Conservation (phyloP, 2,113 vertebrate genomes). For the Neodontobutis hainanensis region DNA sequence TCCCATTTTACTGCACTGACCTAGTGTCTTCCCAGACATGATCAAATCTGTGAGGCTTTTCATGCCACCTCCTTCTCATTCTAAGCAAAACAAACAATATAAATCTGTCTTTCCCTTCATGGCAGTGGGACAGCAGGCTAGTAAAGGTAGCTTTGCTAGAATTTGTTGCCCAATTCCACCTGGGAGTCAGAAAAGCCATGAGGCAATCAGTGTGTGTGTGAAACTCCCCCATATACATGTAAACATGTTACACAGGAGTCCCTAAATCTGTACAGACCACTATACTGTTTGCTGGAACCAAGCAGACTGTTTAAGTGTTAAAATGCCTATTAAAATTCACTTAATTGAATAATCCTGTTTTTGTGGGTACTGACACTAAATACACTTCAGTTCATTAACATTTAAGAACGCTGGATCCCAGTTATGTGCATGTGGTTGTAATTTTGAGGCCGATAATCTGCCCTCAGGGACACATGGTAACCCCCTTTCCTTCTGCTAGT, state of each 20-base stretch:
- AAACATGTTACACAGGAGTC: constrained; percentile 4
- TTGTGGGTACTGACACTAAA: neutral
- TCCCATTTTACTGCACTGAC: constrained; percentile 39
- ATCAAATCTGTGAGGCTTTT: constrained; percentile 13
- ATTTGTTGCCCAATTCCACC: constrained; percentile 16
- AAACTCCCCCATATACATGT: constrained; percentile 28
- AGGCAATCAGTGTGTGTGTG: constrained; percentile 42
- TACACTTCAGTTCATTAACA: constrained; percentile 6
- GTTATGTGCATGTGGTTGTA: constrained; percentile 66
- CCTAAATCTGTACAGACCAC: neutral
- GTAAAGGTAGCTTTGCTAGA: constrained; percentile 3
- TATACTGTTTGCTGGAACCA: neutral
- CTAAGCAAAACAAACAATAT: constrained; percentile 46
- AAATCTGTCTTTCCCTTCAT: constrained; percentile 39
- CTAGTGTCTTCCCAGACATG: constrained; percentile 16
- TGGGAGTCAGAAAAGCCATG: constrained; percentile 8
- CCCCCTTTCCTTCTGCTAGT: constrained; percentile 25
- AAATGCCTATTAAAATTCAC: neutral
- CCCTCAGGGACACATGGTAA: constrained; percentile 36
- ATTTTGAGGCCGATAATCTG: constrained; percentile 59
- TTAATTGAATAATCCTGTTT: constrained; percentile 1
- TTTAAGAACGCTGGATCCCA: constrained; percentile 38
- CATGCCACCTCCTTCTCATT: neutral
- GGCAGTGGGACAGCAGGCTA: constrained; percentile 20
- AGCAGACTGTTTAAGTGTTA: neutral